These are phyloP conservation scores for Porites rus DNA, from an alignment of 92 coral and sea anemone genomes.

Conservation along the genomic window DNA sequence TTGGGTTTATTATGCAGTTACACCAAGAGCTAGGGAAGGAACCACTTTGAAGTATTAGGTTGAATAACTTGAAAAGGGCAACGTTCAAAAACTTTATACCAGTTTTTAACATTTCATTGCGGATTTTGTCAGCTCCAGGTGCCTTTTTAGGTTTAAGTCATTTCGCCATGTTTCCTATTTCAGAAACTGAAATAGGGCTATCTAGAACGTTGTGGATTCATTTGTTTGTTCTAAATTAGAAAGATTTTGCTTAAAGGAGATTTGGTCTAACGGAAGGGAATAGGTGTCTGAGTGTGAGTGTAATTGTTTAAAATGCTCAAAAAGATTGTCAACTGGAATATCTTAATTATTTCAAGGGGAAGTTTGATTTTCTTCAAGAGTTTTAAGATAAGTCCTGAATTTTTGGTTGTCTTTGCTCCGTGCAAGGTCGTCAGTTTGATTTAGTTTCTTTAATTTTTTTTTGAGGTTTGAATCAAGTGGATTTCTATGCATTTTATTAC, in stretches of 20 bases:
- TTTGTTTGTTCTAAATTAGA: neutral
- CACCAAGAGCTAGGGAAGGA: conserved; percentile 12
- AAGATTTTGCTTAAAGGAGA: neutral
- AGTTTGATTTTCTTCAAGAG: no score
- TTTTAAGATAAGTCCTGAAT: neutral
- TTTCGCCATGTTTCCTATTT: conserved; percentile 19
- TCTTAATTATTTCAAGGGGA: no score
- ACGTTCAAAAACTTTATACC: neutral
- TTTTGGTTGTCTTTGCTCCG: neutral
- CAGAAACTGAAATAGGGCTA: conserved; percentile 27
- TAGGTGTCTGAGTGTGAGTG: neutral
- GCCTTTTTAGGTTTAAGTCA: conserved; percentile 60
- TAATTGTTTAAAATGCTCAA: neutral
- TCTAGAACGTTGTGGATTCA: neutral
- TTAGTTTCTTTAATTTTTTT: neutral
- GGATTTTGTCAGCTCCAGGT: conserved; percentile 40
- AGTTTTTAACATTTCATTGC: conserved; percentile 16
- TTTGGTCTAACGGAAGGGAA: neutral
- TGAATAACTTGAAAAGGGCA: neutral
- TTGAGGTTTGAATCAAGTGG: no score
- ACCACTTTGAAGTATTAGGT: neutral
- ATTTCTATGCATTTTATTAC: no score
- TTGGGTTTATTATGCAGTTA: neutral
- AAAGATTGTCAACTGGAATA: no score
- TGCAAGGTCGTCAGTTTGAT: neutral